Conservation (phyloP, 2,888 invertebrate species). For the Aphodius sticticus region DNA sequence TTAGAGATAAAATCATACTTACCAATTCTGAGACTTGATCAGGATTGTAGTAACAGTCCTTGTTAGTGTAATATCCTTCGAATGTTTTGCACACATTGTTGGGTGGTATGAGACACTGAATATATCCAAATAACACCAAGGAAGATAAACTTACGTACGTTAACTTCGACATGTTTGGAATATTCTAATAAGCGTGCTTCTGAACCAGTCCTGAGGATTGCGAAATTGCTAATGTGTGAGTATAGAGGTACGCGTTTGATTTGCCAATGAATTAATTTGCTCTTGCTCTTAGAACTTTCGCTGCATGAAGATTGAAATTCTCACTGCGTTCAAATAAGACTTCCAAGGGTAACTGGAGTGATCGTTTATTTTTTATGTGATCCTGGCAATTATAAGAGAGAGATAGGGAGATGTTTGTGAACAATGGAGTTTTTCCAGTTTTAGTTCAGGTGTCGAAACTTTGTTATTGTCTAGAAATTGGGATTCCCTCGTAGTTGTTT, state of each 20-base stretch:
- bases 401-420: no score
- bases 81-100: conserved; percentile 46
- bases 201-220: background rate
- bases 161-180: conserved; percentile 8
- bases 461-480: no score
- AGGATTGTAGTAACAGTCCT: conserved; percentile 46
- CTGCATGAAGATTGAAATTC: background rate
- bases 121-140: background rate
- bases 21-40: conserved; percentile 43
- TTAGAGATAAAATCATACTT: conserved; percentile 36
- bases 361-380: background rate
- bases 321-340: background rate
- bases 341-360: background rate
- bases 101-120: conserved; percentile 16
- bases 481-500: no score
- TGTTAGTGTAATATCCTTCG: conserved; percentile 43
- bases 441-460: no score
- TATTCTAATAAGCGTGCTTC: background rate
- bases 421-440: no score
- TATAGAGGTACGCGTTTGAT: background rate
- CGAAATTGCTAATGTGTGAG: background rate
- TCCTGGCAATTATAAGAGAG: background rate
- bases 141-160: background rate
- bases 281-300: conserved; percentile 13
- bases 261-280: background rate